phyloP scores from a whole-genome alignment of 2,113 vertebrate species.

The Theristicus caerulescens region DNA sequence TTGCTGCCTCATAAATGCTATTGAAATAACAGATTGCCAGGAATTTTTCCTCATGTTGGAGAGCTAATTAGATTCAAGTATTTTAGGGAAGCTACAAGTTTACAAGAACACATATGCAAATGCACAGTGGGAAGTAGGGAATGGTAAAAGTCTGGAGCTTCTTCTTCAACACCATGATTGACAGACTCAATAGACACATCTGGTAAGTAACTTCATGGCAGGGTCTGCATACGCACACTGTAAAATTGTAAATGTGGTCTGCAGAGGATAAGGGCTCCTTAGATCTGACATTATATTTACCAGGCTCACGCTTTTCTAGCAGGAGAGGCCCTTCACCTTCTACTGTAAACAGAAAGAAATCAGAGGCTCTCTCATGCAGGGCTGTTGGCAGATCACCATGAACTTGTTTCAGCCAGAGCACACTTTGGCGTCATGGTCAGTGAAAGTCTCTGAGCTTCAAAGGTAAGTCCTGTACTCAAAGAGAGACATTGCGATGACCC shows the following conservation, averaged over 20 bases:
- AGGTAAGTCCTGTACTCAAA: constrained; percentile 85
- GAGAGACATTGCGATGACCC: constrained; percentile 87
- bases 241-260: constrained; percentile 62
- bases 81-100: not conserved
- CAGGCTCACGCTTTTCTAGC: constrained; percentile 57
- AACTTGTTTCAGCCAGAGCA: constrained; percentile 78
- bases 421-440: constrained; percentile 85
- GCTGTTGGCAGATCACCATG: constrained; percentile 75
- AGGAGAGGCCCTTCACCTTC: constrained; percentile 65
- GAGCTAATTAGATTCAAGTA: not conserved
- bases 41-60: not conserved
- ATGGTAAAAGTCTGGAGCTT: not conserved
- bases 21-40: not conserved
- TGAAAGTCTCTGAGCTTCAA: constrained; percentile 81
- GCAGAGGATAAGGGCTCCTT: constrained; percentile 70
- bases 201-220: constrained; percentile 57
- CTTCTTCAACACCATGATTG: constrained; percentile 2
- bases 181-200: constrained; percentile 57
- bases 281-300: constrained; percentile 72
- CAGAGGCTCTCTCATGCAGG: constrained; percentile 67
- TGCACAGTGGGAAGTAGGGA: not conserved
- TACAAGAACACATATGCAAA: not conserved
- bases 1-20: not conserved
- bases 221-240: not conserved
- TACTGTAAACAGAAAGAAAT: constrained; percentile 78